Conservation (phyloP, 92 coral and sea anemone species). For the Epizoanthus fatuus region DNA sequence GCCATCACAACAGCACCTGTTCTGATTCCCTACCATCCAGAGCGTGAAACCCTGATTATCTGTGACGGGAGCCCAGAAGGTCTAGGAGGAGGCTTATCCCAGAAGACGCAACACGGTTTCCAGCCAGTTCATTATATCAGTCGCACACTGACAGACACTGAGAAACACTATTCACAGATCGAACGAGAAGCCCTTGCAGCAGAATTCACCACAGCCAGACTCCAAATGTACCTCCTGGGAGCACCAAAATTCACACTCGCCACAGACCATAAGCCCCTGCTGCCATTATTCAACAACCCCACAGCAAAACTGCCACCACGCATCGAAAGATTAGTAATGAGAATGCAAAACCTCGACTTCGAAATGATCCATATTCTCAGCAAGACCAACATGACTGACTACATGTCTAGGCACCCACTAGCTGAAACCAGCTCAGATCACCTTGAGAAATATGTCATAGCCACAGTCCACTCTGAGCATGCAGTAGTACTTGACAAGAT, state of each 20-base stretch:
- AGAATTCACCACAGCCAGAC: constrained; percentile 53
- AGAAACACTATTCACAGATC: constrained; percentile 44
- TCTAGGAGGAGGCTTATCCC: constrained; percentile 71
- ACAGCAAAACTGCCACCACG: constrained; percentile 52
- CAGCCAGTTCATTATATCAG: constrained; percentile 64
- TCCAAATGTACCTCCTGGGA: constrained; percentile 57
- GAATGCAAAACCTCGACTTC: constrained; percentile 46
- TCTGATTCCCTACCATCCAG: too few relatives aligned
- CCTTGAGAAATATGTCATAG: constrained; percentile 15
- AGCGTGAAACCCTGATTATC: constrained; percentile 6
- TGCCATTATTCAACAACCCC: constrained; percentile 62
- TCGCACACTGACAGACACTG: constrained; percentile 60
- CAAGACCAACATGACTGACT: constrained; percentile 34
- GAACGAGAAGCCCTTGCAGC: constrained; percentile 63
- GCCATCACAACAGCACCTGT: constrained; percentile 63
- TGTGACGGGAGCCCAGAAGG: constrained; percentile 47
- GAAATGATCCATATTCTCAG: constrained; percentile 30
- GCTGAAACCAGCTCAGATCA: not conserved
- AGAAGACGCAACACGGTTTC: constrained; percentile 67
- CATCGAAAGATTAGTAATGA: constrained; percentile 48
- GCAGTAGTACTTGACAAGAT: constrained; percentile 23
- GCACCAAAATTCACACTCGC: constrained; percentile 49
- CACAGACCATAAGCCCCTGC: constrained; percentile 64
- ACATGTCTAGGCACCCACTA: constrained; percentile 34
- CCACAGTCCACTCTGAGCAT: constrained; percentile 15